Evolutionary conservation across 2,888 invertebrate species (phyloP).

Genomic region (Sericinus montela): DNA sequence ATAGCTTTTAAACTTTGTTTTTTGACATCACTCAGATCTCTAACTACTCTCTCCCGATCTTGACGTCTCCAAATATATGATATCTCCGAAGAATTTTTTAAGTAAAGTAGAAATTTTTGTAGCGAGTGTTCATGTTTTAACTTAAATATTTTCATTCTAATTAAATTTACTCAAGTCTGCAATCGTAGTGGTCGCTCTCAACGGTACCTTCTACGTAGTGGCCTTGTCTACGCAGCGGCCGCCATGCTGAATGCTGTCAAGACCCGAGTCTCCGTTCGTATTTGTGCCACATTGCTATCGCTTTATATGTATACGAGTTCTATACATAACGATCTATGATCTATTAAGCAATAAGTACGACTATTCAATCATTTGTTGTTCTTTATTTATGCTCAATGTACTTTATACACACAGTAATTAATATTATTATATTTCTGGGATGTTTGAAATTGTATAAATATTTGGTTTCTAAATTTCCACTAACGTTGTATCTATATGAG

Average conservation of each 20-base stretch:
- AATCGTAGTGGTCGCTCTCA: slow-evolving; percentile 12
- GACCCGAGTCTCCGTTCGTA: slow-evolving; percentile 25
- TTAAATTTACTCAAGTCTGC: not conserved
- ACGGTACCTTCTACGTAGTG: slow-evolving; percentile 23
- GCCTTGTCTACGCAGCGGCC: slow-evolving; percentile 34
- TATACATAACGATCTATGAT: slow-evolving; percentile 2
- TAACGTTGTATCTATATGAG: no score
- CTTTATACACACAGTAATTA: no score
- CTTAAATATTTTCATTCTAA: not conserved
- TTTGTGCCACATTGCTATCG: slow-evolving; percentile 30
- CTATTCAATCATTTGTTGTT: not conserved
- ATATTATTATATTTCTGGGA: no score
- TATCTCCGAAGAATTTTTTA: no score
- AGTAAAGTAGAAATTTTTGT: no score
- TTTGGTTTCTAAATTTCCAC: no score
- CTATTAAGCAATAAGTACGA: not conserved
- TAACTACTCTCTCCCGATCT: no score
- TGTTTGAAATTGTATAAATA: no score
- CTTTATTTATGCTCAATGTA: not conserved
- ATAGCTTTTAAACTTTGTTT: no score
- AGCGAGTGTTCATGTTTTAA: no score
- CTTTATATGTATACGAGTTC: slow-evolving; percentile 5
- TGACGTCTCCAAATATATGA: no score
- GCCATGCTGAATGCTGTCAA: slow-evolving; percentile 32
- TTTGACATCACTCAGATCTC: no score